Conservation (phyloP, 2,888 invertebrate genomes). For the Macaria liturata region DNA sequence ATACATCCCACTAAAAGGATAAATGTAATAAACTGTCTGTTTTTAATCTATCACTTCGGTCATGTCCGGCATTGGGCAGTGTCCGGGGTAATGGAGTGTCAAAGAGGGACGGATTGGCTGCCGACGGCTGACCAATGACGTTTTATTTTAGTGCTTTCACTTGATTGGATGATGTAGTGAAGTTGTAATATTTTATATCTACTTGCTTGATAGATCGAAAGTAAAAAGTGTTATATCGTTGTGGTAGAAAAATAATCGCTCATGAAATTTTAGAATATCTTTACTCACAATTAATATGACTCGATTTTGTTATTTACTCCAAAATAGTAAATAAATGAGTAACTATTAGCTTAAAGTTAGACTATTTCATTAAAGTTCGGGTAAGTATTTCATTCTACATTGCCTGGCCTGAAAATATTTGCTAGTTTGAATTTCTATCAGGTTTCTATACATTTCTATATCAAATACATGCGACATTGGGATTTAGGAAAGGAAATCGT, state of each 20-base stretch:
- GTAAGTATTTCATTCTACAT: neutral
- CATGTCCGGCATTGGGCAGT: slow-evolving; percentile 13
- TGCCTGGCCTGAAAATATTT: neutral
- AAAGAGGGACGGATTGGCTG: slow-evolving; percentile 8
- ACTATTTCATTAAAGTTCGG: too few species aligned
- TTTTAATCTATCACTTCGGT: slow-evolving; percentile 34
- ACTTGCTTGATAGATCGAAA: too few species aligned
- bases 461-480: neutral
- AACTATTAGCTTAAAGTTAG: too few species aligned
- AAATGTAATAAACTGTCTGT: slow-evolving; percentile 26
- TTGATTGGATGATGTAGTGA: slow-evolving; percentile 10
- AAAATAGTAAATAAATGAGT: too few species aligned
- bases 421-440: slow-evolving; percentile 4
- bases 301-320: too few species aligned
- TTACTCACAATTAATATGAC: too few species aligned
- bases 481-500: slow-evolving; percentile 8
- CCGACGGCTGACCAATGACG: neutral
- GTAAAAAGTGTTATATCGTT: too few species aligned
- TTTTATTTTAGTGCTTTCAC: slow-evolving; percentile 1
- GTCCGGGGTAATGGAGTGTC: slow-evolving; percentile 24
- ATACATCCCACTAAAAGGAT: too few species aligned
- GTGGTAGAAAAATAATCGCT: too few species aligned
- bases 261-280: too few species aligned
- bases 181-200: too few species aligned
- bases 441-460: neutral